Base-by-base conservation (phyloP, 2,113 vertebrate species). In the Chaenocephalus aceratus region DNA sequence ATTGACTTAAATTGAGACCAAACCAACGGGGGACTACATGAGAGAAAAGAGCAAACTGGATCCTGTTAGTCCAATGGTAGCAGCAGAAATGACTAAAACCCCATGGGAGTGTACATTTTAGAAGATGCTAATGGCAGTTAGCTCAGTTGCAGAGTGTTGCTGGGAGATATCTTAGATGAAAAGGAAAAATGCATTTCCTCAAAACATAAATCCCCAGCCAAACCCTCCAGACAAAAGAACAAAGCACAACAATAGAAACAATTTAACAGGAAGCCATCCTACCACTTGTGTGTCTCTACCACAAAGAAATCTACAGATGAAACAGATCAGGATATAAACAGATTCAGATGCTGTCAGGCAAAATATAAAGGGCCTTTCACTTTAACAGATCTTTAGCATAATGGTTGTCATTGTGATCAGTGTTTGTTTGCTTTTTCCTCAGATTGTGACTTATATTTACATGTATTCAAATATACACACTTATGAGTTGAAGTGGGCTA, bases 161-260 rank as follows among this genome's bases (percentile, higher is more conserved):
- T 36, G 18, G 21, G 41, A 71, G 60, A 51, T 49, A 84, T 61
- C 41, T 67, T 23, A 15, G 46, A 72, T 52, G 72, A 70, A 54
- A 69, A 58, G 46, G 13, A 80, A 80, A 41, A 77, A 63, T 46
- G 14, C 21, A 77, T n/a, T 51, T 67, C 23, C 16, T 41, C 15
- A 71, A 61, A 77, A 49, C 58, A 64, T 44, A 72, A 58, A 64
- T 57, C 52, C 14, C 41, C 3, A 16, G 16, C 4, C 44, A 48
- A 83, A 49, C 5, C 62, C 62, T 83, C 23, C 21, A 69, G 75
- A 74, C 57, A 52, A 10, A 58, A n/a, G 16, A 79, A 52, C 51
- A 59, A 52, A 11, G 21, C 44, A 54, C 2, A 46, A 26, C 23
- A 62, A 62, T 62, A 56, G 48, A 44, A 72, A 61, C 16, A 53